These are phyloP conservation scores for Corynorhinus townsendii DNA, from an alignment of 2,113 vertebrate genomes.

Conservation along the genomic window DNA sequence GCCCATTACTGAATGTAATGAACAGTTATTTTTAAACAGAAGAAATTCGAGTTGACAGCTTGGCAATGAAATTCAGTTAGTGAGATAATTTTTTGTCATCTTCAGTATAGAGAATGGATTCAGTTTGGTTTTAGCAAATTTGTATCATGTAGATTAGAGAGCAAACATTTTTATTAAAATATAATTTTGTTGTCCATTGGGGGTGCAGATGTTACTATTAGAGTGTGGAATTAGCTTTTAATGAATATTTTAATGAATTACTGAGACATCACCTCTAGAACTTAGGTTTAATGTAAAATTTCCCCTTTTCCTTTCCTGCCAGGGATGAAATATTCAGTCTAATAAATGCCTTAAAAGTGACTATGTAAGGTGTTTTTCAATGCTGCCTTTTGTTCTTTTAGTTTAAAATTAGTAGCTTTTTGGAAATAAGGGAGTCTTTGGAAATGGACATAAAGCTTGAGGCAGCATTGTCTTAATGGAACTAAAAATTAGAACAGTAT, in stretches of 20 bases:
- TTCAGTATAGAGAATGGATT: conserved; percentile 79
- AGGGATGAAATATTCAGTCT: conserved; percentile 13
- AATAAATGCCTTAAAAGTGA: neutral
- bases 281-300: conserved; percentile 5
- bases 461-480: conserved; percentile 39
- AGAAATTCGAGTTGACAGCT: conserved; percentile 87
- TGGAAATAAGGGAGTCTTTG: conserved; percentile 11
- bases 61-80: conserved; percentile 86
- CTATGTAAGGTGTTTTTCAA: conserved; percentile 6
- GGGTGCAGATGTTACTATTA: conserved; percentile 65
- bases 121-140: conserved; percentile 81
- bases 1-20: conserved; percentile 88
- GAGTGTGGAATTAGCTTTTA: conserved; percentile 2
- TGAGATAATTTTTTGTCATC: conserved; percentile 87
- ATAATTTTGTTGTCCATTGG: conserved; percentile 68
- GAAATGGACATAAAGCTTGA: conserved; percentile 31
- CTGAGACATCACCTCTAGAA: conserved; percentile 11
- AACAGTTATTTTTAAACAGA: conserved; percentile 88
- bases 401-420: conserved; percentile 53
- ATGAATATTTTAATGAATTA: conserved; percentile 34
- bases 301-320: conserved; percentile 4
- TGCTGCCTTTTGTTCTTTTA: conserved; percentile 22
- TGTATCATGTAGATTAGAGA: conserved; percentile 75
- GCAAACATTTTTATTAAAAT: conserved; percentile 69
- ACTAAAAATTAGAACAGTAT: neutral